phyloP scores from a whole-genome alignment of 1,140 invertebrate genomes.

The Stenopsyche tienmushanensis region DNA sequence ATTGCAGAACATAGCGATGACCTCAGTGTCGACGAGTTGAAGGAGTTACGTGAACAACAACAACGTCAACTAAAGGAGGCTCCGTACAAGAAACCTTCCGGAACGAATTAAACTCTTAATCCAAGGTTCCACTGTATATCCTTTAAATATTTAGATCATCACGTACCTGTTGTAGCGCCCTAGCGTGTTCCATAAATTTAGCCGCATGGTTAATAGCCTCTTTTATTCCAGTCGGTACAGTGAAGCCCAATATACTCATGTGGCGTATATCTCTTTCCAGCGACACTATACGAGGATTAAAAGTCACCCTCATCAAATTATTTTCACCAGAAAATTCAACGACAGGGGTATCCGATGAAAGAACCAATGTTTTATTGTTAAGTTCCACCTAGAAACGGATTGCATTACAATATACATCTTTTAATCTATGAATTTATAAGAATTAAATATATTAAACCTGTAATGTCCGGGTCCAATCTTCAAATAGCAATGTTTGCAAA shows the following conservation, averaged over 20 bases:
- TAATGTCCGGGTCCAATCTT: conserved; percentile 54
- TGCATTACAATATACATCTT: background rate
- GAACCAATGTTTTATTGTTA: conserved; percentile 52
- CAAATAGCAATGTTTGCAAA: conserved; percentile 51
- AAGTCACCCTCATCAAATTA: conserved; percentile 51
- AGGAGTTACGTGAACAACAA: too few relatives aligned
- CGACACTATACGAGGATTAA: conserved; percentile 62
- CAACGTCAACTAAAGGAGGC: background rate
- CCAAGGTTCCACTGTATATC: background rate
- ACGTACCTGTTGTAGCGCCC: conserved; percentile 79
- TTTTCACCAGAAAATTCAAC: conserved; percentile 57
- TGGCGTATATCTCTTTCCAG: conserved; percentile 68
- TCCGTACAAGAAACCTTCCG: background rate
- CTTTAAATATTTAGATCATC: background rate
- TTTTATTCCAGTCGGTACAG: conserved; percentile 72
- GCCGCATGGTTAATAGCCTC: conserved; percentile 66
- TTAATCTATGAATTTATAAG: background rate
- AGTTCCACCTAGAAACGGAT: conserved; percentile 50
- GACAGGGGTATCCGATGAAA: conserved; percentile 58
- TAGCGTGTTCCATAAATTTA: conserved; percentile 76
- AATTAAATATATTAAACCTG: conserved; percentile 44
- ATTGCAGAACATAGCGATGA: too few relatives aligned
- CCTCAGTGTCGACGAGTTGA: too few relatives aligned
- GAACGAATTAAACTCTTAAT: background rate
- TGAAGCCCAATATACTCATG: conserved; percentile 79